A percentile compares a stretch with the other conserved stretches of the same genome.
These are phyloP conservation scores for Leptura quadrifasciata DNA, from an alignment of 2,888 invertebrate species.

Conservation along the genomic window DNA sequence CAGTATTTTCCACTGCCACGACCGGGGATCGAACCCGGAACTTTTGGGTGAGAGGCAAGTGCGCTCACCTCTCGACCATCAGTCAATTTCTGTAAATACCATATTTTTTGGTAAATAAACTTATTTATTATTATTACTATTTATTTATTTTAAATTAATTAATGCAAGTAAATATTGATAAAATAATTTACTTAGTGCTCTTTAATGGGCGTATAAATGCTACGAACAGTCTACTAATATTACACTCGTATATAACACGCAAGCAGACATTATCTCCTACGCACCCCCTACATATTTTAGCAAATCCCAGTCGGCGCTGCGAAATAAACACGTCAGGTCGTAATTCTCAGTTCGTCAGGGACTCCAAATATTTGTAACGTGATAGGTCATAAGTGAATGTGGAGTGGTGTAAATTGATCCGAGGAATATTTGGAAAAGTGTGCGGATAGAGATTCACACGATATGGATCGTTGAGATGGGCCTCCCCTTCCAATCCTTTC, in stretches of 20 bases:
- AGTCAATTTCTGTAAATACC: too few species aligned
- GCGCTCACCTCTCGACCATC: too few species aligned
- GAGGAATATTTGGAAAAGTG: slow-evolving; percentile 43
- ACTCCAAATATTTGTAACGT: slow-evolving; percentile 53
- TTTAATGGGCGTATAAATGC: too few species aligned
- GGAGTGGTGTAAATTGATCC: slow-evolving; percentile 64
- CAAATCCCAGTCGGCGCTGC: background rate
- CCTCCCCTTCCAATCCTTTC: slow-evolving; percentile 52
- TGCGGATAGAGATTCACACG: slow-evolving; percentile 48
- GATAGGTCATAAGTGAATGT: slow-evolving; percentile 63
- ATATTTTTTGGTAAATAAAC: too few species aligned
- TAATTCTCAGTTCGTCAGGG: slow-evolving; percentile 41
- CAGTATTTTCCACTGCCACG: too few species aligned
- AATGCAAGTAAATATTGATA: too few species aligned
- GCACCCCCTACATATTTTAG: background rate
- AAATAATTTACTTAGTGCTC: too few species aligned
- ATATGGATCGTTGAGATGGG: slow-evolving; percentile 46
- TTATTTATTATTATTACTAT: too few species aligned
- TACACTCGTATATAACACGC: background rate
- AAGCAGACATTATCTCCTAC: background rate
- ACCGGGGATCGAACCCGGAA: too few species aligned
- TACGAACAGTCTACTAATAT: background rate
- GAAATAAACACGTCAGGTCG: slow-evolving; percentile 25
- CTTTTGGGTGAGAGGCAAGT: too few species aligned
- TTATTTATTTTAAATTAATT: too few species aligned